Evolutionary conservation across 2,888 invertebrate genomes (phyloP), one percentile per base, ranked within the genome.

Genomic region (Melanargia galathea): DNA sequence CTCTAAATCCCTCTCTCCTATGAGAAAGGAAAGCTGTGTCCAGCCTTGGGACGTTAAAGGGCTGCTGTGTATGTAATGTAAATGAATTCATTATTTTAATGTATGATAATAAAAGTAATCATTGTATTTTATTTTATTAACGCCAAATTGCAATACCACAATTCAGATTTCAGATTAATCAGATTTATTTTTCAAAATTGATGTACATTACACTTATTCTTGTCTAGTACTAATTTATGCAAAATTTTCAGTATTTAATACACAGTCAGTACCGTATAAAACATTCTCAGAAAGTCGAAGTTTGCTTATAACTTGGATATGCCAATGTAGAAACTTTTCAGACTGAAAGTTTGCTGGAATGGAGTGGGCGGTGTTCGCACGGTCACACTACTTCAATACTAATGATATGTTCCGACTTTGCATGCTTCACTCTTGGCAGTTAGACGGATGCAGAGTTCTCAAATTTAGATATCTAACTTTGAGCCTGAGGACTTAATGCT

Each of bases 261-360:
- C 38, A 26, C 52, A 46, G 30, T 35, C 56, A 62, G 57, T 43
- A 62, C 33, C 33, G 43, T 48, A 59, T 57, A 61, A 54, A 63
- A 57, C 30, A 57, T 63, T 58, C 40, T 22, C 54, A 55, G 35
- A 56, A 56, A 61, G 52, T 63, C 48, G 24, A 58, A 68, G 63
- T 65, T 56, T 58, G 45, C 48, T 26, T 66, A 58, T 65, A 70
- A 73, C 71, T 71, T 69, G 61, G 69, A 73, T 71, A 75, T 73
- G 72, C 71, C 74, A 73, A 71, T 65, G 69, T 66, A 62, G 60
- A 67, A 74, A 73, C 70, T 73, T 75, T 66, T 63, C 71, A 72
- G 71, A 73, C 73, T 64, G 68, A 62, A 64, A 64, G 62, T 66
- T 64, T 35, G 46, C n/a, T 49, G 61, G 59, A 61, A 64, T 58